Evolutionary conservation across 2,888 invertebrate species (phyloP).

Genomic region (Netelia virgata): DNA sequence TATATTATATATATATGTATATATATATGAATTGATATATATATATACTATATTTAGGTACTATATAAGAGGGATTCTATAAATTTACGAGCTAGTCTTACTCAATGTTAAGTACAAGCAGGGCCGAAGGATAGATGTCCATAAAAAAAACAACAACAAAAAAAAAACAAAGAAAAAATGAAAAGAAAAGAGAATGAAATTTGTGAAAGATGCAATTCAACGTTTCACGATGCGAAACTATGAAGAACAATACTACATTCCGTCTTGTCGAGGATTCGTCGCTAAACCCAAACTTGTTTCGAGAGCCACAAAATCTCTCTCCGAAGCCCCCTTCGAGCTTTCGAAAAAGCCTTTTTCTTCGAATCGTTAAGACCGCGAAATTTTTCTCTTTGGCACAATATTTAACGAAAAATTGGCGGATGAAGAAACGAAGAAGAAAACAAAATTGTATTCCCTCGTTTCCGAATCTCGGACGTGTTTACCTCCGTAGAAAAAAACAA

Average conservation of each 20-base stretch:
- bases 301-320: not conserved
- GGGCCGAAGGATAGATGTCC: conserved; percentile 54
- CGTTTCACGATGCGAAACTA: not conserved
- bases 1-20: conserved; percentile 39
- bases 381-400: not conserved
- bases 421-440: not conserved
- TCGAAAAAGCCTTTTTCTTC: conserved; percentile 10
- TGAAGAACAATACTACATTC: conserved; percentile 42
- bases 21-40: conserved; percentile 59
- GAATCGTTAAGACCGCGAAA: not conserved
- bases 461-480: conserved; percentile 8
- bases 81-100: conserved; percentile 73
- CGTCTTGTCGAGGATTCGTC: conserved; percentile 46
- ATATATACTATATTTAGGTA: conserved; percentile 67
- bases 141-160: not conserved
- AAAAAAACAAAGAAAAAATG: conserved; percentile 4
- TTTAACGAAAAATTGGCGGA: not conserved
- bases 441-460: not conserved
- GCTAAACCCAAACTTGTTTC: conserved; percentile 30
- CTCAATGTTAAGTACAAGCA: conserved; percentile 81
- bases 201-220: conserved; percentile 4
- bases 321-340: conserved; percentile 4
- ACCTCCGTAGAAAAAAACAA: conserved; percentile 55
- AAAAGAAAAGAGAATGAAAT: not conserved
- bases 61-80: conserved; percentile 65